Percentiles rank a stretch among this genome's conserved stretches.
Conservation (phyloP, 1,140 invertebrate species). For the Agrypnia vestita region DNA sequence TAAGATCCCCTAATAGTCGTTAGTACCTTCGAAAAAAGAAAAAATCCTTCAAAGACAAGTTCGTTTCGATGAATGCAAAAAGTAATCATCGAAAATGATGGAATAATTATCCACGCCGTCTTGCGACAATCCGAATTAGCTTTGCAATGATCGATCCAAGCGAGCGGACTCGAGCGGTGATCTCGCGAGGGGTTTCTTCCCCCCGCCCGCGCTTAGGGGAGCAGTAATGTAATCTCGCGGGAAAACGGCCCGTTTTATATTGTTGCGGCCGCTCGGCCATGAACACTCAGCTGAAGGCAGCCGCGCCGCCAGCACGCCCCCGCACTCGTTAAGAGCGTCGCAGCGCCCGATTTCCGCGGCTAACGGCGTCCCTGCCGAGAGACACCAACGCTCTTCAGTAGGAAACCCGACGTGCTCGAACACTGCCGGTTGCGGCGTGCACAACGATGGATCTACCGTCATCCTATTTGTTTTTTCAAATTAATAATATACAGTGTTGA, state of each 20-base stretch:
- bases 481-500: no score
- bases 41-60: no score
- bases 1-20: no score
- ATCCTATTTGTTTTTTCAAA: no score
- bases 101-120: no score
- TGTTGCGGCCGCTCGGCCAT: neutral
- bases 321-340: constrained; percentile 4
- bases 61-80: no score
- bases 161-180: neutral
- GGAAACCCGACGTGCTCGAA: constrained; percentile 28
- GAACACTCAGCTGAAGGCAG: neutral
- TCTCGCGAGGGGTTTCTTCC: constrained; percentile 3
- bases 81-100: no score
- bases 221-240: neutral
- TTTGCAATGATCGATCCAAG: no score
- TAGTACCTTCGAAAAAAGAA: no score
- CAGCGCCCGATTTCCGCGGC: constrained; percentile 22
- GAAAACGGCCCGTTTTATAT: no score
- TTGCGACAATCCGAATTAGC: no score
- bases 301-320: neutral
- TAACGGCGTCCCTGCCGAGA: constrained; percentile 18
- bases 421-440: neutral
- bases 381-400: constrained; percentile 37
- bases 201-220: neutral
- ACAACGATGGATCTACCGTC: neutral